Conservation (phyloP, 2,797 vertebrate species). For the Sebastes umbrosus region DNA sequence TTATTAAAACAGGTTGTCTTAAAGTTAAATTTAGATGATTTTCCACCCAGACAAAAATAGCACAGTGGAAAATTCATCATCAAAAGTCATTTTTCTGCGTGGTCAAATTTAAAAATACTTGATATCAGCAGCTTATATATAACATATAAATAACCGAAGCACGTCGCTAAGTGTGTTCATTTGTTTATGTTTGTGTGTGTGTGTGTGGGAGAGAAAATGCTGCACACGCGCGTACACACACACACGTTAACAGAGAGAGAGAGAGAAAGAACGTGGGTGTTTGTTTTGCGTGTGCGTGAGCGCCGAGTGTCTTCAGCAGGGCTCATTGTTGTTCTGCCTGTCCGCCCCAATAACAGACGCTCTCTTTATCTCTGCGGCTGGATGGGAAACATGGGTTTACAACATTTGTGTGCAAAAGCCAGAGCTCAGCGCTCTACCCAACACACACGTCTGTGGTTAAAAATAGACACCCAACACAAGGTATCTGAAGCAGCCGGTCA, state of each 20-base stretch:
- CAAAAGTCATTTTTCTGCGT: background rate
- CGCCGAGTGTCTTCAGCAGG: background rate
- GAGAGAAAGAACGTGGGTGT: slow-evolving; percentile 8
- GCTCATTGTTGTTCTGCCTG: slow-evolving; percentile 38
- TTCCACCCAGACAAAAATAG: background rate
- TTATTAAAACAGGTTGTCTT: background rate
- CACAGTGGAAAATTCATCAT: background rate
- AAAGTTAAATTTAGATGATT: background rate
- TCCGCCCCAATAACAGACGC: slow-evolving; percentile 39
- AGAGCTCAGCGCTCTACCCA: slow-evolving; percentile 32
- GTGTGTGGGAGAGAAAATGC: background rate
- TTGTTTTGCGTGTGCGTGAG: slow-evolving; percentile 32
- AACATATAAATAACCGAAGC: slow-evolving; percentile 10
- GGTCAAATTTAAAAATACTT: background rate
- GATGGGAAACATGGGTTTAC: slow-evolving; percentile 51
- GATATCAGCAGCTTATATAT: background rate
- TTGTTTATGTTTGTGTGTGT: background rate
- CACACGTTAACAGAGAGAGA: background rate
- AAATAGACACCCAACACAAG: slow-evolving; percentile 44
- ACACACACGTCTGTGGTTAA: slow-evolving; percentile 35
- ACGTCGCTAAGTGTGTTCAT: background rate
- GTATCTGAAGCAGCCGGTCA: slow-evolving; percentile 29
- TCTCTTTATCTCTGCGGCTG: slow-evolving; percentile 42
- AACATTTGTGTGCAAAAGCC: slow-evolving; percentile 46
- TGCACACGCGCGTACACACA: background rate